Percentiles rank a stretch among this genome's conserved stretches.
Conservation (phyloP, 2,797 vertebrate species). For the Threskiornis aethiopicus region DNA sequence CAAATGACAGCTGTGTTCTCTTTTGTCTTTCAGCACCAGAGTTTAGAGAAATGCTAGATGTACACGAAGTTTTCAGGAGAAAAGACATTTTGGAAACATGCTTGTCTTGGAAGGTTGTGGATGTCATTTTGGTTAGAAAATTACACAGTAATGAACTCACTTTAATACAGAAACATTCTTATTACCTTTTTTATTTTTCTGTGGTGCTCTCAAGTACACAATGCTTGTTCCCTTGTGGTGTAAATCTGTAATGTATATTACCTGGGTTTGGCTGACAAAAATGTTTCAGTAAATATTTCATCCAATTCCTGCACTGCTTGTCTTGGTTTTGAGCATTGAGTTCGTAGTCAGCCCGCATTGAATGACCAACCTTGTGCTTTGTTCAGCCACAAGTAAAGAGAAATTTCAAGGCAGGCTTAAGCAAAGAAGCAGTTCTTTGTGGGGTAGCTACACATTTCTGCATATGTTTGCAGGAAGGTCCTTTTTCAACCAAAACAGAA, state of each 20-base stretch:
- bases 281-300: neutral
- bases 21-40: neutral
- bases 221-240: neutral
- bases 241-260: conserved; percentile 25
- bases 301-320: neutral
- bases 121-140: neutral
- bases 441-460: neutral
- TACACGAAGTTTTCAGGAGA: neutral
- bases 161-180: neutral
- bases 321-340: conserved; percentile 12
- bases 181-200: neutral
- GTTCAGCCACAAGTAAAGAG: neutral
- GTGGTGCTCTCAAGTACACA: neutral
- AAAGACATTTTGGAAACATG: neutral
- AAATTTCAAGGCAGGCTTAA: neutral
- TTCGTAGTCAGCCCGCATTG: neutral
- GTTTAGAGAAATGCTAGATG: neutral
- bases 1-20: neutral
- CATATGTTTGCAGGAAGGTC: neutral
- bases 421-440: conserved; percentile 11
- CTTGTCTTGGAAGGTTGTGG: neutral
- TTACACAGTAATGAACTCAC: neutral
- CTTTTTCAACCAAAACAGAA: neutral
- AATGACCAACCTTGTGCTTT: neutral
- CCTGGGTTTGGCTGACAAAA: conserved; percentile 10